Conservation (phyloP, 2,797 vertebrate genomes). For the Gephyroberyx darwinii region DNA sequence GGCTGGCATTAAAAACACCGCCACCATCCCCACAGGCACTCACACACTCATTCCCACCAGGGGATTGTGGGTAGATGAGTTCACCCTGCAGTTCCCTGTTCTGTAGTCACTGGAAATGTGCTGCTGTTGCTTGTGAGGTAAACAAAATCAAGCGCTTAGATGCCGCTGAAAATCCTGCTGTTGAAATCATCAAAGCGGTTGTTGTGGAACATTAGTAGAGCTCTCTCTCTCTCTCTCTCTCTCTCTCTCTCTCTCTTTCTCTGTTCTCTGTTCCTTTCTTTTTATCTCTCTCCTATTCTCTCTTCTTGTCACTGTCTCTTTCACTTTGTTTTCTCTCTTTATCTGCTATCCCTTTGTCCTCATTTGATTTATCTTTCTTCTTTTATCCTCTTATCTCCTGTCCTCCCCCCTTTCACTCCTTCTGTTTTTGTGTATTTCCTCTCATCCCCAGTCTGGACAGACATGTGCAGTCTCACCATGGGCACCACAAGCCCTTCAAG, state of each 20-base stretch:
- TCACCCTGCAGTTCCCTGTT: conserved; percentile 68
- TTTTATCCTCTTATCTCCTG: conserved; percentile 60
- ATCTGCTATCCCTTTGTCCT: conserved; percentile 53
- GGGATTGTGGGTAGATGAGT: conserved; percentile 79
- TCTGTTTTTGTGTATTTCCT: conserved; percentile 33
- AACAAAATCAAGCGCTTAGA: conserved; percentile 56
- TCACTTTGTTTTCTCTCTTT: conserved; percentile 34
- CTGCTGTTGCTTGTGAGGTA: conserved; percentile 65
- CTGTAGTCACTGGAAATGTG: conserved; percentile 73
- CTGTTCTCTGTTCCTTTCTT: conserved; percentile 16
- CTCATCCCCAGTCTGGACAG: conserved; percentile 89
- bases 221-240: conserved; percentile 37
- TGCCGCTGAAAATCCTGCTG: conserved; percentile 48
- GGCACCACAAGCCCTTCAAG: conserved; percentile 97
- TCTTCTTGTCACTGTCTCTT: conserved; percentile 36
- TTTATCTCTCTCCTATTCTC: conserved; percentile 28
- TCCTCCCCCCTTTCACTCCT: conserved; percentile 17
- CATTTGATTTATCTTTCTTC: conserved; percentile 47
- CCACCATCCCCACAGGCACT: conserved; percentile 71
- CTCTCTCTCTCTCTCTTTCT: conserved; percentile 41
- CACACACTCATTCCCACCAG: conserved; percentile 68
- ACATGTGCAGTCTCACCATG: conserved; percentile 98
- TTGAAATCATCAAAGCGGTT: conserved; percentile 64
- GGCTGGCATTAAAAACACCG: conserved; percentile 79
- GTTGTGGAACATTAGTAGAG: conserved; percentile 28